phyloP scores from a whole-genome alignment of 2,888 invertebrate species.

The Augochlorella aurata region DNA sequence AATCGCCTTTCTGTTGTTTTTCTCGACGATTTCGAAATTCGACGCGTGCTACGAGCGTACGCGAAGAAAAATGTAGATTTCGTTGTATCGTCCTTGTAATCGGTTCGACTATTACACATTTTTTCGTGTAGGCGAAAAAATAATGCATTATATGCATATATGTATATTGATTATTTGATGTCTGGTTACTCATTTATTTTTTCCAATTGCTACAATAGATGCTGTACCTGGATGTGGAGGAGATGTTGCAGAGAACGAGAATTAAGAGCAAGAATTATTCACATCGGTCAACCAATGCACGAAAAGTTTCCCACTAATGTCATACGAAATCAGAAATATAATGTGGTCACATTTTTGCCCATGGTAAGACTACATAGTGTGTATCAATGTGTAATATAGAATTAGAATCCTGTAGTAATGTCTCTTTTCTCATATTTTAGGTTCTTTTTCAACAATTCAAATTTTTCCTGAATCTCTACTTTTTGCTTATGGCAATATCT shows the following conservation, averaged over 20 bases:
- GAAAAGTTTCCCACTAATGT: slow-evolving; percentile 97
- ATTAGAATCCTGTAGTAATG: not conserved
- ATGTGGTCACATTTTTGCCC: slow-evolving; percentile 93
- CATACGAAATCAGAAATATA: slow-evolving; percentile 99
- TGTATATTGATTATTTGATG: not conserved
- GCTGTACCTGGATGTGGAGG: slow-evolving; percentile 89
- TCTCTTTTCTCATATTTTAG: slow-evolving; percentile 79
- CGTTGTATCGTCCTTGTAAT: not conserved
- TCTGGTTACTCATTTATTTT: not conserved
- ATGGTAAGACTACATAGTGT: slow-evolving; percentile 80
- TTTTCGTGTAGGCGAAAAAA: not conserved
- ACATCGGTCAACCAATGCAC: slow-evolving; percentile 88
- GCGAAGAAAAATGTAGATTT: not conserved
- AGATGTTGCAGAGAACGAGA: slow-evolving; percentile 89
- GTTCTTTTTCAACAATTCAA: slow-evolving; percentile 99
- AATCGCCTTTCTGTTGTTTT: not conserved
- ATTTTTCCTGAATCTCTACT: slow-evolving; percentile 99
- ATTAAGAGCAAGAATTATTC: slow-evolving; percentile 89
- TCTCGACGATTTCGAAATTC: not conserved
- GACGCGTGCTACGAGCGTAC: not conserved
- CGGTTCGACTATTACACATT: not conserved
- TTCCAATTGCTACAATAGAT: slow-evolving; percentile 83
- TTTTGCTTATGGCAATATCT: slow-evolving; percentile 98
- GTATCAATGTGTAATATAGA: not conserved
- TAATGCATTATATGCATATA: not conserved